These are phyloP conservation scores for Aricia artaxerxes DNA, from an alignment of 2,888 invertebrate species.

Conservation along the genomic window DNA sequence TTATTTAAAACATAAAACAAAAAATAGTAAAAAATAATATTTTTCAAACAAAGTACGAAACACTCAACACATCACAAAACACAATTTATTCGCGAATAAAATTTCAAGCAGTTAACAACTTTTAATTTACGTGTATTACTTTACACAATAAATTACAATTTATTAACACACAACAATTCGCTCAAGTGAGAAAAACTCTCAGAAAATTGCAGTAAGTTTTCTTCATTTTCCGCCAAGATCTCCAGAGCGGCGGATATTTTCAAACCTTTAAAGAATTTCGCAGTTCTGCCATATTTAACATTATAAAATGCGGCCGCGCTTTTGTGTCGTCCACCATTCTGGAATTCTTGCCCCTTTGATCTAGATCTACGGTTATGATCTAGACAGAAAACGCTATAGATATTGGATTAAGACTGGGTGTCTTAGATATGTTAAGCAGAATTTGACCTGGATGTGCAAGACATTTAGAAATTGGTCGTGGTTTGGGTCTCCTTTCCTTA, in stretches of 20 bases:
- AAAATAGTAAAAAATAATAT: neutral
- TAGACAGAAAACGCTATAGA: neutral
- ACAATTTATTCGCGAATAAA: neutral
- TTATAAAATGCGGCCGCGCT: slow-evolving; percentile 69
- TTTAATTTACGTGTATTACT: neutral
- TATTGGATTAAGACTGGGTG: no score
- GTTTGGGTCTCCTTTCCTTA: no score
- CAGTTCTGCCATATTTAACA: slow-evolving; percentile 75
- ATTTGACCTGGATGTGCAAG: no score
- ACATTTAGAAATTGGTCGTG: no score
- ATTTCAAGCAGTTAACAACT: neutral
- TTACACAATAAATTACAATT: neutral
- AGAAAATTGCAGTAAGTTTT: neutral
- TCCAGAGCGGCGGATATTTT: slow-evolving; percentile 55
- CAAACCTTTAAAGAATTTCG: slow-evolving; percentile 71
- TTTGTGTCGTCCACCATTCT: slow-evolving; percentile 66
- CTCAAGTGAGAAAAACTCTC: neutral
- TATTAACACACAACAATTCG: neutral
- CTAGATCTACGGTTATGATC: neutral
- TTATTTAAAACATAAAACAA: neutral
- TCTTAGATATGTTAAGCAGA: no score
- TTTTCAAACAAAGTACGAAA: neutral
- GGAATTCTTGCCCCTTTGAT: neutral
- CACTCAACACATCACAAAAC: neutral
- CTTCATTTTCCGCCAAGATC: neutral